Evolutionary conservation across 92 coral and sea anemone species (phyloP), one percentile per base, ranked within the genome.

Genomic region (Heteractis magnifica): DNA sequence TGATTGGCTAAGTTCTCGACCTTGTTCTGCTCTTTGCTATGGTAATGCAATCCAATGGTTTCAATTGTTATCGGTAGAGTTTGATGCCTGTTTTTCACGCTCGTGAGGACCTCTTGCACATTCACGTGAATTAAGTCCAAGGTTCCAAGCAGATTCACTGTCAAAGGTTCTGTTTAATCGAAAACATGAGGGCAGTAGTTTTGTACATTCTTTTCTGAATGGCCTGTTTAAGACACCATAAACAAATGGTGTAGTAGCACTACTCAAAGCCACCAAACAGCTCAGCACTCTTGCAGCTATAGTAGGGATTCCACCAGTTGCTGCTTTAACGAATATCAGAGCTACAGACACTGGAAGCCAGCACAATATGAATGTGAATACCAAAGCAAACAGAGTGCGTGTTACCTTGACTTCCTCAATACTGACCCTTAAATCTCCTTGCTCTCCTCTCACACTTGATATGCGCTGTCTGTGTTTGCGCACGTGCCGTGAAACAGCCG

Each of bases 311-410:
- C 19, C 15, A 9, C 82, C 83, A 23, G 70, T 78, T 8, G 65
- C 83, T 6, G 88, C 79, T 34, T 21, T 76, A 34, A 85, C 82
- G 15, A 85, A 60, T 26, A 85, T 0, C 19, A 85, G 75, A 14
- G 83, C 88, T 12, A 78, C 78, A n/a, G 88, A 85, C 12, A 85
- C 88, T 3, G 88, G 88, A 12, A 85, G 72, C 88, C 88, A 85
- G 56, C 88, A 85, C 55, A 85, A 49, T 48, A 85, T 64, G 23
- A 85, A 85, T 8, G 88, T 78, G 62, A 85, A 85, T 10, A 78
- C 88, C 51, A 85, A 48, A 16, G 88, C 81, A 50, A 85, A 85
- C 6, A 85, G 51, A 13, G 88, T 85, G 83, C 75, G 81, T 5
- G 88, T 85, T 14, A 85, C 62, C 50, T 85, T 85, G 10, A 85